A percentile compares a stretch with the other conserved stretches of the same genome.
phyloP scores from a whole-genome alignment of 1,140 invertebrate species.

The Hetaerina americana region DNA sequence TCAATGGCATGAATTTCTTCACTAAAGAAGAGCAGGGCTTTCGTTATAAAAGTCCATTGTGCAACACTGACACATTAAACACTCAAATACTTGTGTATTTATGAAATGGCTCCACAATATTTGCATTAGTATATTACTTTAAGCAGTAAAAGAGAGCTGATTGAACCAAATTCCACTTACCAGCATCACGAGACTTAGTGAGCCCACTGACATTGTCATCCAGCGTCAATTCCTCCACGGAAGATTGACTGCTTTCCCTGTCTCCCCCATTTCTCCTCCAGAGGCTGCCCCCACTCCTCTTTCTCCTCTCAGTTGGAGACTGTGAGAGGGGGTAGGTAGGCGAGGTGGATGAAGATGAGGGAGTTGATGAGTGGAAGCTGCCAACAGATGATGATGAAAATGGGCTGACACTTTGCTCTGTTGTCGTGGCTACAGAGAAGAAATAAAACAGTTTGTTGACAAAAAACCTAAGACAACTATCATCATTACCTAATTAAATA shows the following conservation, averaged over 20 bases:
- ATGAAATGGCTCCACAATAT: too few species aligned
- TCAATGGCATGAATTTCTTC: too few species aligned
- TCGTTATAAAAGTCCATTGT: too few species aligned
- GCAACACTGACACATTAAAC: too few species aligned
- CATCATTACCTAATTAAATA: too few species aligned
- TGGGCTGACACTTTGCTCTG: conserved; percentile 37
- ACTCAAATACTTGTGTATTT: too few species aligned
- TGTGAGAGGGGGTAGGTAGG: background rate
- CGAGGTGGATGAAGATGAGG: background rate
- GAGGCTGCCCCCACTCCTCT: background rate
- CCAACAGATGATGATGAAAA: conserved; percentile 32
- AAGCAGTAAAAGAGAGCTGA: too few species aligned
- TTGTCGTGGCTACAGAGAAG: conserved; percentile 30
- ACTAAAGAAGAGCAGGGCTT: too few species aligned
- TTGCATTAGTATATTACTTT: too few species aligned
- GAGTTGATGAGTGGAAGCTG: conserved; percentile 12
- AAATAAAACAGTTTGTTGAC: conserved; percentile 6
- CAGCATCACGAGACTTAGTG: background rate
- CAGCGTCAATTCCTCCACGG: background rate
- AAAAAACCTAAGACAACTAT: too few species aligned
- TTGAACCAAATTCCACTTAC: too few species aligned
- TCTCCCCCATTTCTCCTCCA: background rate
- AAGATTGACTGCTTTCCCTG: background rate
- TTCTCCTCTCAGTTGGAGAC: background rate
- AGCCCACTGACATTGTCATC: background rate